Conservation (phyloP, 2,113 vertebrate species). For the Montifringilla adamsi region DNA sequence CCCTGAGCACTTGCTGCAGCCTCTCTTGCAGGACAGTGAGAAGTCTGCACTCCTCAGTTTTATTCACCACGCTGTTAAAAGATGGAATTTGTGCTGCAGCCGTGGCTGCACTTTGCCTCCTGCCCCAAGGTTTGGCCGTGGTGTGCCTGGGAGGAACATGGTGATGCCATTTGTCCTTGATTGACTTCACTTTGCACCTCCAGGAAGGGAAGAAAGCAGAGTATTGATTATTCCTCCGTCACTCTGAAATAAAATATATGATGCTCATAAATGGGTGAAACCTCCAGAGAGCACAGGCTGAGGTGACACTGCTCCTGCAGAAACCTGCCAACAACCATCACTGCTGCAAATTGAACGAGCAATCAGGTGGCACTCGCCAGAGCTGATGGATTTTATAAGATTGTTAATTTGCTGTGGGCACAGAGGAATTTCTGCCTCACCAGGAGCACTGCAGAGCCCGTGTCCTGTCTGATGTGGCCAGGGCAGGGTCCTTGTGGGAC, state of each 20-base stretch:
- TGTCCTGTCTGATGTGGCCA: rapidly evolving
- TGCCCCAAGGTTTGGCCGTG: neutral
- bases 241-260: neutral
- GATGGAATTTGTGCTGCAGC: rapidly evolving
- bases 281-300: neutral
- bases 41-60: neutral
- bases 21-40: neutral
- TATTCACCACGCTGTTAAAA: neutral
- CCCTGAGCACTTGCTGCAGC: neutral
- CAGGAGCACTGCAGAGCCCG: neutral
- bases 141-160: neutral
- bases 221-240: neutral
- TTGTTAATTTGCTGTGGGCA: neutral
- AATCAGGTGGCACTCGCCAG: neutral
- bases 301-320: neutral
- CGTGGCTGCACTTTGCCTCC: neutral
- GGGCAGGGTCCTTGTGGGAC: rapidly evolving
- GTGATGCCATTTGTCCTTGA: neutral
- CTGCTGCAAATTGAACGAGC: neutral
- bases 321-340: neutral
- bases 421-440: neutral
- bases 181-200: neutral
- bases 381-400: neutral
- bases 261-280: neutral
- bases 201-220: neutral